Base-by-base conservation (phyloP, 1,140 invertebrate genomes). In the Homalodisca vitripennis region DNA sequence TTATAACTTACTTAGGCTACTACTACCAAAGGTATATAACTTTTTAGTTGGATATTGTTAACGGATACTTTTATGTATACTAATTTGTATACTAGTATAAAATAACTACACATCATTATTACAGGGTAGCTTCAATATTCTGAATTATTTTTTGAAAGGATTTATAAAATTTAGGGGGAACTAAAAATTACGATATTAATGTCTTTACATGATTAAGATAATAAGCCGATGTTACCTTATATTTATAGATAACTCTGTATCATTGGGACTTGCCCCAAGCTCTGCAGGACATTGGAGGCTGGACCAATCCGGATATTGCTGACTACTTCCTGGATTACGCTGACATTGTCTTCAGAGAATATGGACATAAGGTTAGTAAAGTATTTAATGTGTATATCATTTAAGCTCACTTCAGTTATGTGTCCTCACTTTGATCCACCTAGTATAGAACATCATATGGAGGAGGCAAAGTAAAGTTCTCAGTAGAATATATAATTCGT, bases 231-330 rank as follows among this genome's bases (percentile, higher is more conserved):
- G n/a, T n/a, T n/a, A n/a, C n/a, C n/a, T 17, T 62, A 29, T 29
- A 17, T 70, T 70, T 62, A n/a, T 41, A 74, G 82, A 86, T 88
- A 0, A 89, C 87, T 0, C 83, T 90, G 27, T 89, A 89, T 73
- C 88, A 89, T 71, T 90, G 88, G 88, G 88, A 90, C 67, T 76
- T 89, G 55, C 88, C 88, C 0, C 83, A 88, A 71, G 78, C 78
- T 20, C 72, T 89, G 2, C 86, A 88, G 74, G 84, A 88, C 48
- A 71, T 86, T n/a, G 87, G 86, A 3, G 87, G 86, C 1, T 88
- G 86, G 87, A 77, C 83, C 1, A 89, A 88, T 75, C 82, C 83
- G 1, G 71, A 81, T 41, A 82, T 88, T 46, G 81, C 83, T 14
- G 82, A 85, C 0, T 80, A 83, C 72, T 88, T 87, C 72, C 81